These are phyloP conservation scores for Stegodyphus dumicola DNA, from an alignment of 1,140 invertebrate species.

Conservation along the genomic window DNA sequence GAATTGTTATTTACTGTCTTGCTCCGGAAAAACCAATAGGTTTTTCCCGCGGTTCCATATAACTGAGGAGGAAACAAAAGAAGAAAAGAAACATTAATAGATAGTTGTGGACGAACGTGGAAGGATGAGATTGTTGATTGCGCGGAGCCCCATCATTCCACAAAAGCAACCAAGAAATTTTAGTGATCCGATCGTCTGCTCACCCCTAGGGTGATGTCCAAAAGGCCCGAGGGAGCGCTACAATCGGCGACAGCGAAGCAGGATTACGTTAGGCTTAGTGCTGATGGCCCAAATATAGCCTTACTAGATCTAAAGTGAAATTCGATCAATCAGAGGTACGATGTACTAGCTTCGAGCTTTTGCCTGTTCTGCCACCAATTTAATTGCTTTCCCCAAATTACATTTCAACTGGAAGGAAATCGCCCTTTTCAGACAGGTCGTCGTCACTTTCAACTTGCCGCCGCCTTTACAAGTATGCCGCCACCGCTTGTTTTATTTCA, in stretches of 20 bases:
- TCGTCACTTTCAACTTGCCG: slow-evolving; percentile 30
- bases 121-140: slow-evolving; percentile 54
- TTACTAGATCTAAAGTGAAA: slow-evolving; percentile 61
- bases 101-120: slow-evolving; percentile 52
- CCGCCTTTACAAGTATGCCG: slow-evolving; percentile 42
- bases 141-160: slow-evolving; percentile 30
- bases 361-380: slow-evolving; percentile 49
- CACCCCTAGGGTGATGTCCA: slow-evolving; percentile 53
- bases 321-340: slow-evolving; percentile 58
- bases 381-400: slow-evolving; percentile 57
- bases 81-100: slow-evolving; percentile 55
- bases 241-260: slow-evolving; percentile 52
- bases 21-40: slow-evolving; percentile 41
- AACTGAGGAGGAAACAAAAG: slow-evolving; percentile 33
- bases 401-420: slow-evolving; percentile 56
- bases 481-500: slow-evolving; percentile 31
- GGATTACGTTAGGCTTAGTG: slow-evolving; percentile 59
- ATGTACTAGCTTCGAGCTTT: slow-evolving; percentile 46
- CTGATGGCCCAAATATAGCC: slow-evolving; percentile 60
- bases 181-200: slow-evolving; percentile 40
- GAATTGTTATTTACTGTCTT: slow-evolving; percentile 41
- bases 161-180: slow-evolving; percentile 46
- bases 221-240: slow-evolving; percentile 52
- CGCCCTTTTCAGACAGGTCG: slow-evolving; percentile 19
- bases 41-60: slow-evolving; percentile 18